Evolutionary conservation across 1,140 invertebrate species (phyloP), one percentile per base, ranked within the genome.

Genomic region (Leptopilina boulardi): DNA sequence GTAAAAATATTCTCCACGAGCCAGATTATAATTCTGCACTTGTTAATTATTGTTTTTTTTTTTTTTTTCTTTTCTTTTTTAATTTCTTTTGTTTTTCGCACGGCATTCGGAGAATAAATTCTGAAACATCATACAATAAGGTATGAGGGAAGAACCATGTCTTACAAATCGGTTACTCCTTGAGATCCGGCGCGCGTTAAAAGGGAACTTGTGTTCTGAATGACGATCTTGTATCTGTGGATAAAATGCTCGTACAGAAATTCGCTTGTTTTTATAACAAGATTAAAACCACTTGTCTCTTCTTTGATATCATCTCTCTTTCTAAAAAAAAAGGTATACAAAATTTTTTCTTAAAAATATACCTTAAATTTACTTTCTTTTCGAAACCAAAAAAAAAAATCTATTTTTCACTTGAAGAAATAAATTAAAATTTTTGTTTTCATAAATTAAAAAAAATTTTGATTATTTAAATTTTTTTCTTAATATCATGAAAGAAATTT

Each of bases 151-250:
- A 47, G 6, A n/a, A 71, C 71, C 71, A 19, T 30, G 26, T 21
- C 8, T 42, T 59, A 76, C 74, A 77, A 73, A 59, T 51, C 70
- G 59, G 59, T 66, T 66, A 66, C 59, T 66, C 11, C 26, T 34
- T 66, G 73, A 21, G 47, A 26, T 42, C 41, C 73, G 72, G 11
- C 51, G 47, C 34, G 47, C 41, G 73, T 76, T 85, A 87, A 87
- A 83, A 87, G 86, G 84, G 78, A 84, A 85, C 71, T 76, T 80
- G 80, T 86, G 86, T 86, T 84, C 82, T 70, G 44, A 74, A 70
- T 75, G 78, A 41, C 41, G 73, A 51, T 30, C 59, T 56, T 19
- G 71, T 42, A 75, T 66, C 23, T 15, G 23, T 51, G 77, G 66
- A 72, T 73, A 82, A 83, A 59, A 70, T 56, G 74, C 71, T 75